A percentile compares a stretch with the other conserved stretches of the same genome.
Conservation (phyloP, 2,888 invertebrate genomes). For the Rhyacophila evoluta region DNA sequence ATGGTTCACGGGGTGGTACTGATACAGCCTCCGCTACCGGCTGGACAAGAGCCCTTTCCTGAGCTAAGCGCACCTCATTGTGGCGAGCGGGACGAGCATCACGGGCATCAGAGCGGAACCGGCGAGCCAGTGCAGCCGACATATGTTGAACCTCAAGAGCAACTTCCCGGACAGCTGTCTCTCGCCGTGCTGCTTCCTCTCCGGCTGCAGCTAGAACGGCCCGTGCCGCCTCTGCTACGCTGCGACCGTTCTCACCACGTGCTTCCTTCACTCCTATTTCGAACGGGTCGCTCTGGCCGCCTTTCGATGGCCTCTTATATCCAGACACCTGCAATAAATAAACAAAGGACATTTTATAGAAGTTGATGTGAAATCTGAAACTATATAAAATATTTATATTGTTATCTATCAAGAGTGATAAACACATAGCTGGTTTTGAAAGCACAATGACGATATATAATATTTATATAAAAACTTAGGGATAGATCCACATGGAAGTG, state of each 20-base stretch:
- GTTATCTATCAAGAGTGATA: too few relatives aligned
- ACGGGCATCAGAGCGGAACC: slow-evolving; percentile 58
- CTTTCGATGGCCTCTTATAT: slow-evolving; percentile 63
- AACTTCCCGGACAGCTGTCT: slow-evolving; percentile 63
- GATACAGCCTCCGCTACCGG: slow-evolving; percentile 43
- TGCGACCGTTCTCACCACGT: slow-evolving; percentile 62
- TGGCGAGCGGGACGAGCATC: slow-evolving; percentile 25
- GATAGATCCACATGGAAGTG: too few relatives aligned
- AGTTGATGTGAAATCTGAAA: too few relatives aligned
- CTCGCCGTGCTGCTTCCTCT: slow-evolving; percentile 64
- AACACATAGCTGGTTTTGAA: too few relatives aligned
- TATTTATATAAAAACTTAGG: too few relatives aligned
- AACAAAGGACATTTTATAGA: too few relatives aligned
- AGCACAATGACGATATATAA: too few relatives aligned
- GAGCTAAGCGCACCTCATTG: background rate
- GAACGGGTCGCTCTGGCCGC: slow-evolving; percentile 63
- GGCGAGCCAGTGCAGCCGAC: slow-evolving; percentile 64
- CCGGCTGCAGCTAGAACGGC: slow-evolving; percentile 64
- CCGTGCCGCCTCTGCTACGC: slow-evolving; percentile 66
- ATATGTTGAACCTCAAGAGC: slow-evolving; percentile 68
- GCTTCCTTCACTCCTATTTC: slow-evolving; percentile 65
- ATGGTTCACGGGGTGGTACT: slow-evolving; percentile 39
- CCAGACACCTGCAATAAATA: slow-evolving; percentile 62
- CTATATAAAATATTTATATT: too few relatives aligned
- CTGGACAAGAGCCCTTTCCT: slow-evolving; percentile 37